Conservation (phyloP, 2,888 invertebrate genomes). For the Megastigmus dorsalis region DNA sequence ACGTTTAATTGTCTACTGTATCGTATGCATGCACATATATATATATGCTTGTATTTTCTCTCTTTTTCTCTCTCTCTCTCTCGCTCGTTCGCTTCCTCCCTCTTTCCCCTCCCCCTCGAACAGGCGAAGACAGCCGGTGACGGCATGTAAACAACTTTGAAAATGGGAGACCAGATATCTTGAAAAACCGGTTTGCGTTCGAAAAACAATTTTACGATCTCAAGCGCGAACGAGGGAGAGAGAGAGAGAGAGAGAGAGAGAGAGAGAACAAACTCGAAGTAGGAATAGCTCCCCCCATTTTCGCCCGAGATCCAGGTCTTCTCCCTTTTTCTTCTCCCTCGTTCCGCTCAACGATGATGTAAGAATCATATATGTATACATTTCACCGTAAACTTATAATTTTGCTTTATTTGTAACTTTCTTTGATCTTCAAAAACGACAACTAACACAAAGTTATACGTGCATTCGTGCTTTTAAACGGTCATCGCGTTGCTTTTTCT, state of each 20-base stretch:
- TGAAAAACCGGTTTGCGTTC: too few relatives aligned
- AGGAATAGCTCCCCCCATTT: constrained; percentile 1
- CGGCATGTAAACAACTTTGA: constrained; percentile 20
- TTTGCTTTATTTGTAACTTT: too few relatives aligned
- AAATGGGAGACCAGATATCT: too few relatives aligned
- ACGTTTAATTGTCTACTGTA: too few relatives aligned
- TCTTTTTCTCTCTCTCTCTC: constrained; percentile 25
- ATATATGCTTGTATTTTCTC: background rate
- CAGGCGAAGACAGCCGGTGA: too few relatives aligned
- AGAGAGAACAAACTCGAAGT: background rate
- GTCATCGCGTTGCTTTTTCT: background rate
- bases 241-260: background rate
- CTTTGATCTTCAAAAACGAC: too few relatives aligned
- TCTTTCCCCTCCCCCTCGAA: constrained; percentile 12
- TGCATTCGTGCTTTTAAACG: background rate
- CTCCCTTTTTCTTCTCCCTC: background rate
- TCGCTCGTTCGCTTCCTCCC: constrained; percentile 24
- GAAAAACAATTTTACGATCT: too few relatives aligned
- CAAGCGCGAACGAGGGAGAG: background rate
- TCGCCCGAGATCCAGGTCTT: constrained; percentile 12
- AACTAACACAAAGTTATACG: too few relatives aligned
- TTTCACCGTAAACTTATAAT: too few relatives aligned
- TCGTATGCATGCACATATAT: background rate
- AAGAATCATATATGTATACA: too few relatives aligned
- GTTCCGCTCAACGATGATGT: constrained; percentile 15